Evolutionary conservation across 30 jellyfish, hydroid and myxozoan species (phyloP).

Genomic region (Hydra vulgaris): DNA sequence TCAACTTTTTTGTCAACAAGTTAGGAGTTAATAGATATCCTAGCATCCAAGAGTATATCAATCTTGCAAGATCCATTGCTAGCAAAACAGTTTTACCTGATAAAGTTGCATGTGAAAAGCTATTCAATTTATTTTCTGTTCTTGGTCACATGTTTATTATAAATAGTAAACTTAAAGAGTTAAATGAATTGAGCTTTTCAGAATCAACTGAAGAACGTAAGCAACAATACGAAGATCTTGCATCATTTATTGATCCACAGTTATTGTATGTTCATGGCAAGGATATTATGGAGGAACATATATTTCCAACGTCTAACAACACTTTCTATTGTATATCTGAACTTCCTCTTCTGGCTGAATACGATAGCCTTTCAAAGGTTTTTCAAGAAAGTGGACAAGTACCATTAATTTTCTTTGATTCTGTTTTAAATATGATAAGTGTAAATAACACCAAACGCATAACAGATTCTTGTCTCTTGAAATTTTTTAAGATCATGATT

Average conservation of each 20-base stretch:
- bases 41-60: conserved; percentile 45
- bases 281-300: conserved; percentile 27
- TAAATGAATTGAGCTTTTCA: conserved; percentile 28
- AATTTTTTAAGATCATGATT: conserved; percentile 18
- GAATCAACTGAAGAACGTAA: background rate
- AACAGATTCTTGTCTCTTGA: background rate
- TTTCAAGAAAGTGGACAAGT: conserved; percentile 26
- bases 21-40: conserved; percentile 47
- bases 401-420: conserved; percentile 15
- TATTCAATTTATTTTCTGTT: conserved; percentile 33
- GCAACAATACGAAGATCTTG: conserved; percentile 4
- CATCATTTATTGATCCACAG: background rate
- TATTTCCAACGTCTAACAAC: conserved; percentile 44
- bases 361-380: conserved; percentile 5
- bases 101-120: conserved; percentile 20
- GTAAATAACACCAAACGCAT: background rate
- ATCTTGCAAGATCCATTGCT: conserved; percentile 40
- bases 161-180: background rate
- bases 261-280: background rate
- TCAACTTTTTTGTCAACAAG: conserved; percentile 29
- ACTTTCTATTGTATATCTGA: conserved; percentile 26
- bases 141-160: conserved; percentile 36
- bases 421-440: background rate
- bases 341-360: conserved; percentile 36
- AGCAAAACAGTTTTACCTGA: conserved; percentile 56